A percentile compares a stretch with the other conserved stretches of the same genome.
phyloP scores from a whole-genome alignment of 2,797 vertebrate species.

The Erethizon dorsatum region DNA sequence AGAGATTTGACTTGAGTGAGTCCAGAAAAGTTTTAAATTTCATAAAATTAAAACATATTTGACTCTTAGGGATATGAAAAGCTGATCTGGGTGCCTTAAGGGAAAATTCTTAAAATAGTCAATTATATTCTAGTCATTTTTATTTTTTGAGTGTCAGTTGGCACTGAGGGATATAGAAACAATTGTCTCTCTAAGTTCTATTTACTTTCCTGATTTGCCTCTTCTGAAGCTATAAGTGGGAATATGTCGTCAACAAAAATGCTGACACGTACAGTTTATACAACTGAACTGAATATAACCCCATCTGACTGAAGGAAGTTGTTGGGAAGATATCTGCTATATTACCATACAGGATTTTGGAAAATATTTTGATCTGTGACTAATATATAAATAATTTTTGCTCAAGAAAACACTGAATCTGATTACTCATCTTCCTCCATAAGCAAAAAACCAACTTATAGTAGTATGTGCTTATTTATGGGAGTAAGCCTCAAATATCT shows the following conservation, averaged over 20 bases:
- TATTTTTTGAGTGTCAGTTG: conserved; percentile 39
- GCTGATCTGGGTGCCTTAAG: background rate
- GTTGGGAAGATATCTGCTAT: conserved; percentile 29
- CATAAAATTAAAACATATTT: conserved; percentile 71
- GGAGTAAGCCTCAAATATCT: background rate
- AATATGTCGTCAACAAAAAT: conserved; percentile 44
- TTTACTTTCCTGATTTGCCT: conserved; percentile 61
- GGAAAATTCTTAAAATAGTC: conserved; percentile 54
- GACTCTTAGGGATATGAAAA: background rate
- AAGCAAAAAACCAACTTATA: conserved; percentile 50
- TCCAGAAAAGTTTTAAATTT: conserved; percentile 65
- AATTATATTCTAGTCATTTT: conserved; percentile 46
- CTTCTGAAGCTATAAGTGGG: conserved; percentile 32
- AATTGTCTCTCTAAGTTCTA: background rate
- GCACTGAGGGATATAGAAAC: background rate
- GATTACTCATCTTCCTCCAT: conserved; percentile 18
- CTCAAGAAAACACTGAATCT: conserved; percentile 1
- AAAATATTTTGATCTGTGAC: conserved; percentile 61
- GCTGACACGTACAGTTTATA: background rate
- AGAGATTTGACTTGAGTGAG: conserved; percentile 55
- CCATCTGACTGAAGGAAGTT: conserved; percentile 6
- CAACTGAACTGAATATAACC: background rate
- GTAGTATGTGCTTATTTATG: conserved; percentile 51
- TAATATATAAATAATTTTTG: conserved; percentile 52
- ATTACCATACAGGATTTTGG: background rate